These are phyloP conservation scores for Xenotilapia longispinis DNA, from an alignment of 2,113 vertebrate genomes.

Conservation along the genomic window DNA sequence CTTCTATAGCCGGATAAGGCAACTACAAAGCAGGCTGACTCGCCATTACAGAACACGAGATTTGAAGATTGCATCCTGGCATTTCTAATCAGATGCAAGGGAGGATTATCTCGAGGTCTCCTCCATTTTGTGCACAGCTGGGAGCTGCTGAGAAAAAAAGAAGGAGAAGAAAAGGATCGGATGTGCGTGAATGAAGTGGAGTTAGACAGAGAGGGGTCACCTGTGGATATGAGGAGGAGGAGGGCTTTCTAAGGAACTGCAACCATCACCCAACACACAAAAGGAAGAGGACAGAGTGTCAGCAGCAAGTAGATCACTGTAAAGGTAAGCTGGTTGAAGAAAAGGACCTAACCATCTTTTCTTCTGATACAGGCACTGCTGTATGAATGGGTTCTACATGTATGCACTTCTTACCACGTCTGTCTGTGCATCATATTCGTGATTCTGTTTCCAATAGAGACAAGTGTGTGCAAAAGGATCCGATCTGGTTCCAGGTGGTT, in stretches of 20 bases:
- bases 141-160: slow-evolving; percentile 12
- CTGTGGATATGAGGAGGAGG: slow-evolving; percentile 53
- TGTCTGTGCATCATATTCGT: background rate
- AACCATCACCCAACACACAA: background rate
- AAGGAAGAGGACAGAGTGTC: background rate
- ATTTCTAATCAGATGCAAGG: slow-evolving; percentile 64
- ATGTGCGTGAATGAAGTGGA: background rate
- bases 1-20: slow-evolving; percentile 20
- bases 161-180: background rate
- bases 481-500: background rate
- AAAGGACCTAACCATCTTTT: background rate
- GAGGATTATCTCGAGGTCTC: slow-evolving; percentile 57
- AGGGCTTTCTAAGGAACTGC: slow-evolving; percentile 5
- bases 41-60: slow-evolving; percentile 6
- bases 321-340: slow-evolving; percentile 6
- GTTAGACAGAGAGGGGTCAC: slow-evolving; percentile 36
- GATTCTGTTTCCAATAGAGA: background rate
- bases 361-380: background rate
- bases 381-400: background rate
- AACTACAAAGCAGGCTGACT: background rate
- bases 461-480: background rate
- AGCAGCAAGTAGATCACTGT: background rate
- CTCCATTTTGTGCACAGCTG: slow-evolving; percentile 55
- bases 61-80: slow-evolving; percentile 64
- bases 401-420: background rate